Base-by-base conservation (phyloP, 2,888 invertebrate genomes). In the Pantelozetes paolii region DNA sequence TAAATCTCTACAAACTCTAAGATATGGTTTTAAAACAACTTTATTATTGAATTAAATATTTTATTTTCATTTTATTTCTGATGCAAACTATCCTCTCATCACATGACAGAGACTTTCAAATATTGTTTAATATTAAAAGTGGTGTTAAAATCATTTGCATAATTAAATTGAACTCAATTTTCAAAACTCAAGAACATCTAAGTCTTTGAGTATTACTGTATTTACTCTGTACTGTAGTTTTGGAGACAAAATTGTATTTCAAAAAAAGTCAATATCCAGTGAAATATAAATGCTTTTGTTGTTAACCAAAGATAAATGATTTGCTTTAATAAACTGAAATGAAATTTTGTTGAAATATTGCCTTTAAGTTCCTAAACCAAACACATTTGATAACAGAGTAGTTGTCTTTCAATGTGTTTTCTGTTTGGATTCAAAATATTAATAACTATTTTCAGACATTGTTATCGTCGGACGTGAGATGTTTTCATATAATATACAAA, bases 321-420 rank as follows among this genome's bases (percentile, higher is more conserved):
- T 64, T 40, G 36, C 64, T 36, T 36, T 64, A 64, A 64, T 64
- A 64, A 36, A 64, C 13, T 18, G 64, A 64, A 64, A 64, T 64
- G 64, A 64, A 64, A 40, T 64, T 64, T 23, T 18, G 36, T 30
- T 64, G 64, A 64, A 64, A 64, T 64, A 64, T 64, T 64, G 64
- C 40, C 20, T 20, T 64, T 11, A 20, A 40, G 64, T 64, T 64
- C 64, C 64, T 64, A 36, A 64, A 28, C 57, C 28, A 28, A 11
- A 20, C 18, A 5, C 40, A 20, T 40, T 64, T 64, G 64, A 64
- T 64, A 40, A 9, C 23, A 64, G 40, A 57, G 30, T 36, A 36
- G 28, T 18, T 20, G 62, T n/a, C 59, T 62, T 18, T n/a, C 36
- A 32, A 18, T 36, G 1, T 18, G 2, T 11, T 62, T 32, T 36